Percentiles rank a stretch among this genome's conserved stretches.
Evolutionary conservation across 2,113 vertebrate species (phyloP).

Genomic region (Daubentonia madagascariensis): DNA sequence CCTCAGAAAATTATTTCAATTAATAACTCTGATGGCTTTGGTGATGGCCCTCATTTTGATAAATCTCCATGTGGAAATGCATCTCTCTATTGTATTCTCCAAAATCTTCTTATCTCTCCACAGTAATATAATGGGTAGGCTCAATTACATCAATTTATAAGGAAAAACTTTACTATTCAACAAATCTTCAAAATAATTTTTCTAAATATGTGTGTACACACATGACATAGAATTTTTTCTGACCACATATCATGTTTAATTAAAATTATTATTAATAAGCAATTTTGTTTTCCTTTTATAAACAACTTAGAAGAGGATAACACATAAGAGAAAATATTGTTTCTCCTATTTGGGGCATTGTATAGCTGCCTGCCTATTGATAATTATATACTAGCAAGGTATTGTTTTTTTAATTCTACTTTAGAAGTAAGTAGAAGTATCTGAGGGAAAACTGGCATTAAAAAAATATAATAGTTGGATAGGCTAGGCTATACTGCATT

Average conservation of each 20-base stretch:
- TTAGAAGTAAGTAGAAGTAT: background rate
- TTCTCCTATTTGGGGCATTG: background rate
- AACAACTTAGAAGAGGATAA: background rate
- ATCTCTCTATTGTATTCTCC: background rate
- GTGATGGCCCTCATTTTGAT: background rate
- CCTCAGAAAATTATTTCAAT: background rate
- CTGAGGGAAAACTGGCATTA: background rate
- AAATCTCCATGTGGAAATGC: background rate
- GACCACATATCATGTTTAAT: background rate
- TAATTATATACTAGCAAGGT: background rate
- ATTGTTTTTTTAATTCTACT: background rate
- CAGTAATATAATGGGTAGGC: too few relatives aligned
- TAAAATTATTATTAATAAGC: background rate
- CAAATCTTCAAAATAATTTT: background rate
- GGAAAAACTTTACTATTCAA: background rate
- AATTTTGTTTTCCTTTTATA: background rate
- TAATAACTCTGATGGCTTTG: background rate
- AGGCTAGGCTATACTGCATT: background rate
- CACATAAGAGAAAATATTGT: background rate
- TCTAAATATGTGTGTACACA: background rate
- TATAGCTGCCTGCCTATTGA: background rate
- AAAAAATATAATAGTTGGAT: background rate
- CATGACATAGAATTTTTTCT: background rate
- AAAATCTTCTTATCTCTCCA: background rate
- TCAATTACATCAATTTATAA: background rate